Conservation (phyloP, 2,888 invertebrate genomes). For the Eumerus sabulonum region DNA sequence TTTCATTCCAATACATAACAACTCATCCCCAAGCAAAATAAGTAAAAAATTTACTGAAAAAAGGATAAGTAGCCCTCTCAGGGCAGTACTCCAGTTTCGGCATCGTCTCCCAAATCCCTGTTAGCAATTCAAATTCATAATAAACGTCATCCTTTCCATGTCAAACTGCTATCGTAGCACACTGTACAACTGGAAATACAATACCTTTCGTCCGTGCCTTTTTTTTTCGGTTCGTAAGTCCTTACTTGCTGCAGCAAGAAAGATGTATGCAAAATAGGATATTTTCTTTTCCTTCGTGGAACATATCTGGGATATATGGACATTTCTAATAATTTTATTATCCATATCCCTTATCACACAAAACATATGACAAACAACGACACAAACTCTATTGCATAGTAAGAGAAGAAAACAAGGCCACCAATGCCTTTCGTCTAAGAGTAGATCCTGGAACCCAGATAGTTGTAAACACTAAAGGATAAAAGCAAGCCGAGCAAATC, state of each 20-base stretch:
- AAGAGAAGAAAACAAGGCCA: conserved; percentile 20
- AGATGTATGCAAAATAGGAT: too few relatives aligned
- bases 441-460: conserved; percentile 23
- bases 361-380: conserved; percentile 45
- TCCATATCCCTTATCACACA: conserved; percentile 54
- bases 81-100: too few relatives aligned
- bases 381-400: conserved; percentile 23
- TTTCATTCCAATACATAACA: too few relatives aligned
- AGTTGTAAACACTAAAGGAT: too few relatives aligned
- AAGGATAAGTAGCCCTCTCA: too few relatives aligned
- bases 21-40: too few relatives aligned
- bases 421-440: conserved; percentile 4
- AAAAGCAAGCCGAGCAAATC: conserved; percentile 13
- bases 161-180: too few relatives aligned
- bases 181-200: too few relatives aligned
- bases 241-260: too few relatives aligned
- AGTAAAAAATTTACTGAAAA: too few relatives aligned
- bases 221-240: background rate
- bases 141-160: background rate
- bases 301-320: conserved; percentile 34
- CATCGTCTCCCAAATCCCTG: too few relatives aligned
- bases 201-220: background rate
- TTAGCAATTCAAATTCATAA: conserved; percentile 2
- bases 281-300: too few relatives aligned
- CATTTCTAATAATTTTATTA: conserved; percentile 60